Evolutionary conservation across 2,113 vertebrate species (phyloP).

Genomic region (Donacobius atricapilla): DNA sequence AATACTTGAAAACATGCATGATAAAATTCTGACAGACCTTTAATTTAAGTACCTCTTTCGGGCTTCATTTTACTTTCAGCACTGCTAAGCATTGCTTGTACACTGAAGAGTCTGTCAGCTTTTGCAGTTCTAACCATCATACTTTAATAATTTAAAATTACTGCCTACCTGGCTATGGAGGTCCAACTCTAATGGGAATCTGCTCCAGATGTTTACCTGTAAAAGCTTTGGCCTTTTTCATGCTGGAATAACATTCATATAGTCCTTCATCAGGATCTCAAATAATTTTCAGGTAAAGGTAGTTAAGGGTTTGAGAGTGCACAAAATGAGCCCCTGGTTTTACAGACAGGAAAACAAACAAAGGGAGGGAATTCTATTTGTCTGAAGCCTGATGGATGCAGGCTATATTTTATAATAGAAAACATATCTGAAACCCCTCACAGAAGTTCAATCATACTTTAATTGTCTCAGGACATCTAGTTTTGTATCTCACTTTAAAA

Average conservation of each 20-base stretch:
- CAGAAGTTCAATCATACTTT: neutral
- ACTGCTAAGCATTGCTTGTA: neutral
- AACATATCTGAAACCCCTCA: neutral
- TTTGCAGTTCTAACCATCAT: neutral
- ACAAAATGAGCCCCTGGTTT: neutral
- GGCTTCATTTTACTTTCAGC: neutral
- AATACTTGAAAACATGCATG: neutral
- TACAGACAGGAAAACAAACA: neutral
- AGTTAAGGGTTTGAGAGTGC: neutral
- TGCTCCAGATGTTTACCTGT: neutral
- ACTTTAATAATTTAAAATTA: neutral
- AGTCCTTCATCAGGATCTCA: neutral
- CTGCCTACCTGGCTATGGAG: neutral
- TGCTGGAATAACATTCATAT: neutral
- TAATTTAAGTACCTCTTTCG: neutral
- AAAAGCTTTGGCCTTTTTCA: neutral
- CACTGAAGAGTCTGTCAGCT: neutral
- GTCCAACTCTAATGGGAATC: neutral
- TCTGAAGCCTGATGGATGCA: neutral
- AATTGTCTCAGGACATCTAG: neutral
- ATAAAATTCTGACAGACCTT: constrained; percentile 15
- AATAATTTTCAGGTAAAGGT: neutral
- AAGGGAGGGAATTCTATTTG: neutral
- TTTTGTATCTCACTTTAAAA: neutral
- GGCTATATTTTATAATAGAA: neutral